A percentile compares a stretch with the other conserved stretches of the same genome.
phyloP scores from a whole-genome alignment of 2,797 vertebrate genomes.

The Lagocephalus sceleratus region DNA sequence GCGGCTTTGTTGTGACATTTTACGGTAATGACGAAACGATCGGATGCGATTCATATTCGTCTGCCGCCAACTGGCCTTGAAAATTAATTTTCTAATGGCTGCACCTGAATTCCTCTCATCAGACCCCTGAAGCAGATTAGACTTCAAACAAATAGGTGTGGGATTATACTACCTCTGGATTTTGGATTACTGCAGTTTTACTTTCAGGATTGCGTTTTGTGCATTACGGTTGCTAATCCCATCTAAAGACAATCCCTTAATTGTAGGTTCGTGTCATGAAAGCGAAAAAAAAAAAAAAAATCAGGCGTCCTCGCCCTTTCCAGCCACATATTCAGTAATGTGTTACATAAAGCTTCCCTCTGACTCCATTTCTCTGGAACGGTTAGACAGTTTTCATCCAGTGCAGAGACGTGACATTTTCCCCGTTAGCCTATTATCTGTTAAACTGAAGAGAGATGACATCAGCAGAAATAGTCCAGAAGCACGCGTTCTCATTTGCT shows the following conservation, averaged over 20 bases:
- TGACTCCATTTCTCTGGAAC: background rate
- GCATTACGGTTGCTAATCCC: slow-evolving; percentile 47
- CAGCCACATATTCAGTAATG: slow-evolving; percentile 13
- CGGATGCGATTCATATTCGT: slow-evolving; percentile 3
- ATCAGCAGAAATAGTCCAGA: slow-evolving; percentile 21
- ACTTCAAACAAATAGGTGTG: slow-evolving; percentile 41
- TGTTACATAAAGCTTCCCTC: slow-evolving; percentile 18
- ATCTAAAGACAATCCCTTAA: slow-evolving; percentile 61
- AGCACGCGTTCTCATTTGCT: slow-evolving; percentile 7
- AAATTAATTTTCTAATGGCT: slow-evolving; percentile 37
- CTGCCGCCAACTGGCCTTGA: slow-evolving; percentile 7
- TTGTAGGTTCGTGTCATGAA: slow-evolving; percentile 49
- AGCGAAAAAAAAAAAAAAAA: slow-evolving; percentile 35
- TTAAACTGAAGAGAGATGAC: slow-evolving; percentile 32
- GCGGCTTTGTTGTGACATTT: background rate
- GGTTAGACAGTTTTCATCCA: background rate
- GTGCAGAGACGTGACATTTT: slow-evolving; percentile 10
- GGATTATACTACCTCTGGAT: slow-evolving; percentile 60
- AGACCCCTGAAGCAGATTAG: slow-evolving; percentile 43
- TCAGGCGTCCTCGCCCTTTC: slow-evolving; percentile 8
- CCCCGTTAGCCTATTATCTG: slow-evolving; percentile 27
- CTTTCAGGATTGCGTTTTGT: slow-evolving; percentile 50
- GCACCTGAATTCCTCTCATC: slow-evolving; percentile 41
- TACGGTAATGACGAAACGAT: too few species aligned
- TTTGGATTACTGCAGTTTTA: slow-evolving; percentile 62